These are phyloP conservation scores for Champsocephalus gunnari DNA, from an alignment of 2,797 vertebrate genomes.

Conservation along the genomic window DNA sequence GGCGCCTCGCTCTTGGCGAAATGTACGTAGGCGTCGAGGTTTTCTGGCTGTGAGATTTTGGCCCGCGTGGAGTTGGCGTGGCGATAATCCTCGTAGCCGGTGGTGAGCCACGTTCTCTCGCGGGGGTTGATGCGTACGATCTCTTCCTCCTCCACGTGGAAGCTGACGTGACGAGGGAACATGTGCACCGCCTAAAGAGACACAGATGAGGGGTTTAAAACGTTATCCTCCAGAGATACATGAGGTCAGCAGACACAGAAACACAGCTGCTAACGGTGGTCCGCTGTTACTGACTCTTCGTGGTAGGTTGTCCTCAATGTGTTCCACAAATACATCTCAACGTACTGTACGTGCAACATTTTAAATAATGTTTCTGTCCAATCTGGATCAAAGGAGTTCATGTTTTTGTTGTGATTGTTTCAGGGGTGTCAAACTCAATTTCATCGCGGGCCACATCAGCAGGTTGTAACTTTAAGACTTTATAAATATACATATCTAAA, in stretches of 20 bases:
- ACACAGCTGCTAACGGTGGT: not conserved
- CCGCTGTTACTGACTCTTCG: not conserved
- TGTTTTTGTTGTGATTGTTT: not conserved
- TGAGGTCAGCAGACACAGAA: not conserved
- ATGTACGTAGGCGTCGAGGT: slow-evolving; percentile 88
- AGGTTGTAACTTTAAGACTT: no score
- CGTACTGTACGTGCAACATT: not conserved
- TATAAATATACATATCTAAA: no score
- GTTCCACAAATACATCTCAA: not conserved
- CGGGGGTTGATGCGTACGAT: slow-evolving; percentile 93
- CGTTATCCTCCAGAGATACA: not conserved
- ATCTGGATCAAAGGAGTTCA: not conserved
- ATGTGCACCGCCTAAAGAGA: slow-evolving; percentile 85
- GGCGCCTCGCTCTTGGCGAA: slow-evolving; percentile 90
- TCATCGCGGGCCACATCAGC: no score
- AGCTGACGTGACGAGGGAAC: slow-evolving; percentile 89
- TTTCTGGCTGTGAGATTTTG: slow-evolving; percentile 81
- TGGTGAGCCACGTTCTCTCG: slow-evolving; percentile 93
- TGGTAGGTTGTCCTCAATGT: not conserved
- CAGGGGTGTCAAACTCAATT: not conserved
- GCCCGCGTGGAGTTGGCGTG: slow-evolving; percentile 86
- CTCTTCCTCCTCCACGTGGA: slow-evolving; percentile 92
- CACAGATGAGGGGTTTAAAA: slow-evolving; percentile 1
- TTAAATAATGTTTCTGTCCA: not conserved
- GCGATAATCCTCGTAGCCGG: slow-evolving; percentile 94